Conservation (phyloP, 2,113 vertebrate genomes). For the Sceloporus undulatus region DNA sequence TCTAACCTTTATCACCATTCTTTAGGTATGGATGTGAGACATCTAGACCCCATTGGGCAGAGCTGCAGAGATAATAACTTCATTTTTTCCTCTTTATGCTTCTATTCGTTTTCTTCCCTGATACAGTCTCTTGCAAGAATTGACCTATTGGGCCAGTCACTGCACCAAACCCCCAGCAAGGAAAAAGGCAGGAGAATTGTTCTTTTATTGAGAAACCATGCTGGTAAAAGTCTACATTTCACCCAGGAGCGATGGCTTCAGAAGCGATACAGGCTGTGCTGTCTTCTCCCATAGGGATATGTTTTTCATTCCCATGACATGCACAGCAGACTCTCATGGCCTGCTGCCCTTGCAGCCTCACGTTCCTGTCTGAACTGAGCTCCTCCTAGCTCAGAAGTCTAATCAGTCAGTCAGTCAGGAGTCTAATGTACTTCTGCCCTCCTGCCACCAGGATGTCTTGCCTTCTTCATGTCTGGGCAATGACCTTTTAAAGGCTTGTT, state of each 20-base stretch:
- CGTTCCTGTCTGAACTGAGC: constrained; percentile 13
- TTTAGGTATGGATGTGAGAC: constrained; percentile 23
- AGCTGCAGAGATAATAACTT: neutral
- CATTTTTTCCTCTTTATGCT: constrained; percentile 36
- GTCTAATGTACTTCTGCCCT: constrained; percentile 9
- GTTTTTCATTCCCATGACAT: constrained; percentile 54
- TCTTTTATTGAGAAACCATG: constrained; percentile 49
- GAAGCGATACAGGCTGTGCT: neutral
- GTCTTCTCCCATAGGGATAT: accelerated
- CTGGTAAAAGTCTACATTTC: constrained; percentile 17
- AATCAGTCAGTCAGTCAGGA: neutral
- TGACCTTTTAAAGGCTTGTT: neutral
- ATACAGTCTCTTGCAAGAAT: neutral
- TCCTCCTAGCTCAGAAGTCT: neutral
- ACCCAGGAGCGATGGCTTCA: accelerated
- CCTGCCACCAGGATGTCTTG: constrained; percentile 36
- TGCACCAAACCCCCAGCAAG: constrained; percentile 42
- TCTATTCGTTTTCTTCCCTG: constrained; percentile 44
- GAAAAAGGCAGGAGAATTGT: constrained; percentile 42
- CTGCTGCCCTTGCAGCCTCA: constrained; percentile 8
- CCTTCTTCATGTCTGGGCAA: constrained; percentile 21
- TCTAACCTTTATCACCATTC: constrained; percentile 16
- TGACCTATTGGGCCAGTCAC: neutral
- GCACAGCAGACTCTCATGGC: constrained; percentile 54
- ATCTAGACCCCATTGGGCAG: constrained; percentile 26